phyloP scores from a whole-genome alignment of 2,888 invertebrate species.

The Trachelus tabidus region DNA sequence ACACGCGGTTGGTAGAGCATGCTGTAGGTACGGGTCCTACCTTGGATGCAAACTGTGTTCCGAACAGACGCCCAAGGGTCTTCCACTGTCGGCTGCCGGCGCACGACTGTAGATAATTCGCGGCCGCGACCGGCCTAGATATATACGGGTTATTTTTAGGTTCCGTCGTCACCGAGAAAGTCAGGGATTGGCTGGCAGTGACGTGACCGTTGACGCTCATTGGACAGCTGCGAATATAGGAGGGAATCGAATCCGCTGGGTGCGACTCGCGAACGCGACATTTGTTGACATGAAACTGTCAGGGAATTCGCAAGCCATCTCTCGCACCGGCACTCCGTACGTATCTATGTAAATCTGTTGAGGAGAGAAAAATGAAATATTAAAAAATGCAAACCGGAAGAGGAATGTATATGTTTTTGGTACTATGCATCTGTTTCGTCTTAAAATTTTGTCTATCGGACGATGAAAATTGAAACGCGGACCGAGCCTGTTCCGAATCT shows the following conservation, averaged over 20 bases:
- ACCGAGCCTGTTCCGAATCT: not conserved
- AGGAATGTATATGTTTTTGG: not conserved
- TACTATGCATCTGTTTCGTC: not conserved
- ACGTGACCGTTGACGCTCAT: slow-evolving; percentile 41
- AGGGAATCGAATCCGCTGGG: slow-evolving; percentile 38
- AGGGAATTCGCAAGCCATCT: slow-evolving; percentile 29
- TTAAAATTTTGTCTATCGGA: not conserved
- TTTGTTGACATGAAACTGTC: slow-evolving; percentile 64
- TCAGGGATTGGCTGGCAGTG: slow-evolving; percentile 50
- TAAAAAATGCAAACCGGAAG: not conserved
- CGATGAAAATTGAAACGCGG: not conserved
- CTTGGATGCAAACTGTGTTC: slow-evolving; percentile 21
- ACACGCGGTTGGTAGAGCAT: slow-evolving; percentile 13
- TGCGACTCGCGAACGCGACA: slow-evolving; percentile 42
- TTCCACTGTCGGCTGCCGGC: slow-evolving; percentile 59
- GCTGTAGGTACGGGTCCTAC: slow-evolving; percentile 20
- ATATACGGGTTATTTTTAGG: slow-evolving; percentile 62
- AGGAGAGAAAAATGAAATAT: not conserved
- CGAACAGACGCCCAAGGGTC: slow-evolving; percentile 23
- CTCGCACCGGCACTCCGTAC: not conserved
- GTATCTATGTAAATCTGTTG: not conserved
- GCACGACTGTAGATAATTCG: slow-evolving; percentile 62
- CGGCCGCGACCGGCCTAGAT: slow-evolving; percentile 63
- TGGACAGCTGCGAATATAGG: slow-evolving; percentile 43
- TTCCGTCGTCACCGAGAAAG: slow-evolving; percentile 48